Evolutionary conservation across 2,113 vertebrate species (phyloP), one percentile per base, ranked within the genome.

Genomic region (Lota lota): DNA sequence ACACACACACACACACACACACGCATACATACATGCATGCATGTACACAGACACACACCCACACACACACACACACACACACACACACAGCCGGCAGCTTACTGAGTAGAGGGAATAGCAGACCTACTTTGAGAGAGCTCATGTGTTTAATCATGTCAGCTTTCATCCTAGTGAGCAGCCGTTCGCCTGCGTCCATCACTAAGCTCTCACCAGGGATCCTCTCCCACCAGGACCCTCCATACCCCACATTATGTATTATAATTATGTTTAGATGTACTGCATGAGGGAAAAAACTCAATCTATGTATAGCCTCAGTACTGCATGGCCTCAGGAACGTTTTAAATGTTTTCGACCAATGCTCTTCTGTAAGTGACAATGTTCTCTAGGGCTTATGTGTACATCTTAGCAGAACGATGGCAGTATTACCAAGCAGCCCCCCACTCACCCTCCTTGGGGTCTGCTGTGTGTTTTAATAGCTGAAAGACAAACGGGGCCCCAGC

Each of bases 401-500:
- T 47, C 40, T 10, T 6, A 47, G 40, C 3, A 10, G 40, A 47
- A 47, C 40, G 40, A 10, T 1, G 3, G 7, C 40, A 47, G 40
- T 47, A 14, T 7, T 47, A 47, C 40, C 40, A 47, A 47, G 40
- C 54, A 57, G 2, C 18, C 0, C 54, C 17, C 6, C 54, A 47
- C 16, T 56, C n/a, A 10, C 10, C 40, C 40, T 12, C 10, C 8
- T 14, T 47, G 40, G 8, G 10, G 40, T 14, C 8, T 47, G 40
- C 40, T 47, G 40, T n/a, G 53, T n/a, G n/a, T 74, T 66, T 77
- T 77, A 87, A 64, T 79, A 99, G 97, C 87, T 97, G 76, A 92
- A 92, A 0, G 90, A 92, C 53, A 96, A 94, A 86, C 88, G 95
- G 20, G 94, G 93, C 66, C 87, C 93, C 22, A 93, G 95, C 84